These are phyloP conservation scores for Nemoura dubitans DNA, from an alignment of 2,888 invertebrate genomes.

Conservation along the genomic window DNA sequence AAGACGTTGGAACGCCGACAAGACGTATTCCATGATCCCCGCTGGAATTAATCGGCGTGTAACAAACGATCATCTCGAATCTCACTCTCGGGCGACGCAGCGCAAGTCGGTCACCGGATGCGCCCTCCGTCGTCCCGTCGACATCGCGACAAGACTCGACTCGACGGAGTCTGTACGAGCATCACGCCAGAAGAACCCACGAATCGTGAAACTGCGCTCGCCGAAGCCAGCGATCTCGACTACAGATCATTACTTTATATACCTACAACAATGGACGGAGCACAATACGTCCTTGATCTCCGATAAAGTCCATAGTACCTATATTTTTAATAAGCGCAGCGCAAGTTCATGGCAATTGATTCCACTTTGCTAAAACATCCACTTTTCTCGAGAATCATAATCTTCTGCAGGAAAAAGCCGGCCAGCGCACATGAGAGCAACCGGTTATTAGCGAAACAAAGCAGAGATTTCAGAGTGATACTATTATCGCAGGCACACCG, in stretches of 20 bases:
- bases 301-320: too few species aligned
- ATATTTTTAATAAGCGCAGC: constrained; percentile 24
- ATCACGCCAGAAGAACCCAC: neutral
- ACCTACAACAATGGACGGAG: constrained; percentile 24
- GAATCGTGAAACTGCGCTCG: neutral
- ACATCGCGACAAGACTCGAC: neutral
- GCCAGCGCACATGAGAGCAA: neutral
- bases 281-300: constrained; percentile 31
- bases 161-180: too few species aligned
- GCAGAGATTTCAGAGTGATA: neutral
- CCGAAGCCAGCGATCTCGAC: neutral
- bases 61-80: neutral
- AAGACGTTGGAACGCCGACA: too few species aligned
- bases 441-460: neutral
- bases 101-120: neutral
- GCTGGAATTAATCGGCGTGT: too few species aligned
- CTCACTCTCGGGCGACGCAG: too few species aligned
- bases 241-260: neutral
- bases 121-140: neutral
- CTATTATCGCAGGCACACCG: neutral
- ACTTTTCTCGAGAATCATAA: neutral
- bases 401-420: neutral
- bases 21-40: too few species aligned
- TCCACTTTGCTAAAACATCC: neutral
- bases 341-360: constrained; percentile 27